A percentile compares a stretch with the other conserved stretches of the same genome.
These are phyloP conservation scores for Aythya baeri DNA, from an alignment of 2,113 vertebrate genomes.

Conservation along the genomic window DNA sequence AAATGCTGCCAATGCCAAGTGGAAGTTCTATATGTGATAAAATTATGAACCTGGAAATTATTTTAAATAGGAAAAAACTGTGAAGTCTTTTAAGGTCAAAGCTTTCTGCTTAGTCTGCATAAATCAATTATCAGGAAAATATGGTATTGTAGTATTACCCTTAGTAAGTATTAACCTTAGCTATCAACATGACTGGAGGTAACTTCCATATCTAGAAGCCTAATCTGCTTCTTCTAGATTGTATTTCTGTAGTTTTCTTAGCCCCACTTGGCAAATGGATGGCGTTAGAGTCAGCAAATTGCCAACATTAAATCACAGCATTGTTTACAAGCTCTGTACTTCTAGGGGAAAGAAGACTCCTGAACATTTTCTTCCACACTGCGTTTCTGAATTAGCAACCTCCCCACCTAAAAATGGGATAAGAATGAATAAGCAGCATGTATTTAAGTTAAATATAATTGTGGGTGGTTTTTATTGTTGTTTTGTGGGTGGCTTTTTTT, in stretches of 20 bases:
- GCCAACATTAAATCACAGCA: not conserved
- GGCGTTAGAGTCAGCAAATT: not conserved
- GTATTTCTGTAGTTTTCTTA: not conserved
- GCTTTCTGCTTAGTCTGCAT: not conserved
- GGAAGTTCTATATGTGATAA: not conserved
- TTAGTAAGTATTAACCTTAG: not conserved
- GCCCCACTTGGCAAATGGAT: not conserved
- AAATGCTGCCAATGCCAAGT: not conserved
- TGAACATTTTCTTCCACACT: not conserved
- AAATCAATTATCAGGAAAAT: not conserved
- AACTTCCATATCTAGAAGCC: not conserved
- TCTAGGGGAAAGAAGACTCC: not conserved
- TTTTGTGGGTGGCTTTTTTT: no score
- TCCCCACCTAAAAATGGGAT: not conserved
- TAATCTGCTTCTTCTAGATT: not conserved
- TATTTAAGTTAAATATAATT: not conserved
- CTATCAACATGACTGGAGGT: not conserved
- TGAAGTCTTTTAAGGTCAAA: not conserved
- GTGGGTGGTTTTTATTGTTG: no score
- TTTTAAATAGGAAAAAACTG: not conserved
- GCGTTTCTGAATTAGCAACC: not conserved
- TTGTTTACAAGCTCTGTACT: not conserved
- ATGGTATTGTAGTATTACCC: rapidly evolving
- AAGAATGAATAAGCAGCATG: not conserved
- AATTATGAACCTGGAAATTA: not conserved